Base-by-base conservation (phyloP, 2,113 vertebrate genomes). In the Mola mola region DNA sequence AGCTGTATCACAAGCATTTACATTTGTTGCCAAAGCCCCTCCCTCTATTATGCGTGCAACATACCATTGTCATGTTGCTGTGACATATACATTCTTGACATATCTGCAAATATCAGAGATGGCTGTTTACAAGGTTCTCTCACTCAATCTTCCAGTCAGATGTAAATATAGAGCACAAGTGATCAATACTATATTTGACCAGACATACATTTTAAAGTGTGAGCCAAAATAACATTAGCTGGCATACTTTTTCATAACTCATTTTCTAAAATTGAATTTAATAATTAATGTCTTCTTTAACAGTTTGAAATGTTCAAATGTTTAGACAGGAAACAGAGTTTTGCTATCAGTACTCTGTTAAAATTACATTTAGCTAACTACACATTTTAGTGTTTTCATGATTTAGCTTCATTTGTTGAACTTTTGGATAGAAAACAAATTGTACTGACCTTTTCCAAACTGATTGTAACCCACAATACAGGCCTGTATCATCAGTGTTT, bases 81-180 rank as follows among this genome's bases (percentile, higher is more conserved):
- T 70, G 64, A 78, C 75, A 69, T 72, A 80, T 47, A 72, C 77
- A 86, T 89, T 86, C 81, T 80, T 85, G 24, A 80, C 75, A 55
- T 86, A 80, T 79, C 62, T 66, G 13, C 46, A 41, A 38, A 28
- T 40, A 75, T 71, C 59, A 38, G 49, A 72, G 44, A 42, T 66
- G 8, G 24, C 17, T 40, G 49, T 72, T 84, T 79, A 52, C 56
- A 59, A 71, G 55, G 68, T 70, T 40, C 28, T 47, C 56, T 55
- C 25, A 59, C 74, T 74, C 38, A 50, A 75, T 80, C 59, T 62
- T 78, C 51, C 61, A 75, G 57, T 66, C 43, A 13, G 24, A 48
- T 68, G 29, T 74, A 65, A 73, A 68, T 78, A 53, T 72, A 29
- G 71, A 83, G 42, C 66, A 57, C 48, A 72, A 37, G 78, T 79